Evolutionary conservation across 2,888 invertebrate species (phyloP).

Genomic region (Volucella zonaria): DNA sequence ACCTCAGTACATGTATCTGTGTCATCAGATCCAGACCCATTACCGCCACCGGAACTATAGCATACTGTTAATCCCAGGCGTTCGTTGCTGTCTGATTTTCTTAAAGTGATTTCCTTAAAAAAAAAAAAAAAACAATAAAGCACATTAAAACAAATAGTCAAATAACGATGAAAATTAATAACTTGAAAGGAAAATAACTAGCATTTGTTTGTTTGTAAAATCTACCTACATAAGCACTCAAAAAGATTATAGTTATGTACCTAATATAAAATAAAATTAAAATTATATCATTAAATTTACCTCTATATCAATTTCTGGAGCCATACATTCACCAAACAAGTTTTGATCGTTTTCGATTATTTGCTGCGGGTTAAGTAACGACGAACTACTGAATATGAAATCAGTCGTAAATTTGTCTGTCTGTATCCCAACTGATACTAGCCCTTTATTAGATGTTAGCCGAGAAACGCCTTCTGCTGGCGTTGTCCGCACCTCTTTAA

Average conservation of each 20-base stretch:
- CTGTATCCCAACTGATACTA: conserved; percentile 82
- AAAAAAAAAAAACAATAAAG: neutral
- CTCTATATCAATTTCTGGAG: conserved; percentile 85
- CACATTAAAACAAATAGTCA: neutral
- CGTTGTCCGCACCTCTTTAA: conserved; percentile 48
- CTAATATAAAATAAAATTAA: neutral
- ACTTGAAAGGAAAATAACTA: no score
- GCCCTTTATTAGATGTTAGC: conserved; percentile 25
- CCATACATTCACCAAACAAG: conserved; percentile 84
- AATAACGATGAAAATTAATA: no score
- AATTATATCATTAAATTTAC: conserved; percentile 78
- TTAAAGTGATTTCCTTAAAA: conserved; percentile 86
- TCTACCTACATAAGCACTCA: neutral
- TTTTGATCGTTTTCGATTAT: conserved; percentile 81
- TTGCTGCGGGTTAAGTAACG: conserved; percentile 77
- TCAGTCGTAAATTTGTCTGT: conserved; percentile 83
- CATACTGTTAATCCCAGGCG: conserved; percentile 88
- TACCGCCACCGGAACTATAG: conserved; percentile 85
- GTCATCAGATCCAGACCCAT: conserved; percentile 84
- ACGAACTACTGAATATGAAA: conserved; percentile 78
- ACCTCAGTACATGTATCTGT: conserved; percentile 85
- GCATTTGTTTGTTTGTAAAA: neutral
- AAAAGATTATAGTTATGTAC: no score
- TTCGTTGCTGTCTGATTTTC: conserved; percentile 84
- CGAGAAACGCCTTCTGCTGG: conserved; percentile 52